Conservation (phyloP, 2,113 vertebrate species). For the Suricata suricatta region DNA sequence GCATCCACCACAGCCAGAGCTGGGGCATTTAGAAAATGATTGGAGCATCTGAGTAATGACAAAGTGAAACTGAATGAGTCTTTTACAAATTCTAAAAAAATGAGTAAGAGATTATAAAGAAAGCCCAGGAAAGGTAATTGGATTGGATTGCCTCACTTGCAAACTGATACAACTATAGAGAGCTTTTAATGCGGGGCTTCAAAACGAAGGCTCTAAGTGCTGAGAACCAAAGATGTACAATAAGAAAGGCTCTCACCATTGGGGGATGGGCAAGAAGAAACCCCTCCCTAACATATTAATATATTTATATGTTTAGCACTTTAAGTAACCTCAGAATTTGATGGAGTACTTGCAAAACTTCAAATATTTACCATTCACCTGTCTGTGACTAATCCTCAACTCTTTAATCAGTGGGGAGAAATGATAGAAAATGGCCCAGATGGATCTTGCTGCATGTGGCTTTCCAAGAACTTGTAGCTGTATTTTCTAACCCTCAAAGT, state of each 20-base stretch:
- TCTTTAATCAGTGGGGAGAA: not conserved
- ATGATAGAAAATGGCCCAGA: not conserved
- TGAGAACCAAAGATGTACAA: not conserved
- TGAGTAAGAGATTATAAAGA: not conserved
- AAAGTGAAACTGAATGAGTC: not conserved
- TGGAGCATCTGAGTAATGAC: not conserved
- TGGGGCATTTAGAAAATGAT: not conserved
- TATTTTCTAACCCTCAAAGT: conserved; percentile 48
- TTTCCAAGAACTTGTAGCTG: conserved; percentile 21
- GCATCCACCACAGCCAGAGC: not conserved
- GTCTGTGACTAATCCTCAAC: not conserved
- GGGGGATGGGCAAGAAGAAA: not conserved
- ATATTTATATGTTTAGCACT: not conserved
- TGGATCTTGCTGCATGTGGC: not conserved
- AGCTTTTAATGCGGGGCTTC: not conserved
- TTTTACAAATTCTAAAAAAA: conserved; percentile 3
- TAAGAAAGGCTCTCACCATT: not conserved
- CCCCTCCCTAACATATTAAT: not conserved
- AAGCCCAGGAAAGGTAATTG: not conserved
- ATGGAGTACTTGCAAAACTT: not conserved
- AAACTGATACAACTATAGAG: not conserved
- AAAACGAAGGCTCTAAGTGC: not conserved
- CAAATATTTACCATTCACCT: not conserved
- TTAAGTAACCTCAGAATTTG: not conserved
- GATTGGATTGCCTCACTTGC: not conserved